Evolutionary conservation across 2,113 vertebrate species (phyloP).

Genomic region (Muscicapa adusta): DNA sequence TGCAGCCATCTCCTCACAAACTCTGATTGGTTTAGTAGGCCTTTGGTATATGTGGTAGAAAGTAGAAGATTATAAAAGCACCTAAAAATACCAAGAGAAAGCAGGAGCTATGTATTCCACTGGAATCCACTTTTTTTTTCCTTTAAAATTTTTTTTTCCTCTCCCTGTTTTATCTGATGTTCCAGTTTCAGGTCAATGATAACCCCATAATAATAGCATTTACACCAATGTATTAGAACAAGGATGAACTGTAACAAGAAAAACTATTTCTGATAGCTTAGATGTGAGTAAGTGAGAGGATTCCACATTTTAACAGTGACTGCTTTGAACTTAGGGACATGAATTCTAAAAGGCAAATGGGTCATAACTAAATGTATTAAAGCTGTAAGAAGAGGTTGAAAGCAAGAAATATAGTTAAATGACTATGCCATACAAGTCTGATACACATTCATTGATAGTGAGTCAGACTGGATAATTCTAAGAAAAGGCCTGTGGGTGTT

Average conservation of each 20-base stretch:
- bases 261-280: not conserved
- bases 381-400: slow-evolving; percentile 7
- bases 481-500: slow-evolving; percentile 1
- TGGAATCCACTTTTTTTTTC: not conserved
- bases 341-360: slow-evolving; percentile 8
- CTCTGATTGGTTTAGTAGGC: not conserved
- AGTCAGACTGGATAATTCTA: not conserved
- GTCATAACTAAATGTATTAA: slow-evolving; percentile 34
- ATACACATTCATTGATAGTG: not conserved
- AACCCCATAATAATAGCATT: not conserved
- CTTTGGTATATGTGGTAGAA: not conserved
- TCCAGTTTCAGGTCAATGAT: not conserved
- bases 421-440: not conserved
- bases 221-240: not conserved
- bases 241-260: not conserved
- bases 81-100: not conserved
- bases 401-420: slow-evolving; percentile 10
- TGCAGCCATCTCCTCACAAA: not conserved
- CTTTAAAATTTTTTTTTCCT: not conserved
- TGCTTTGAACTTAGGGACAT: slow-evolving; percentile 1
- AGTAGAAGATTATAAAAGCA: not conserved
- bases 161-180: not conserved
- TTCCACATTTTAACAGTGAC: not conserved
- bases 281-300: not conserved
- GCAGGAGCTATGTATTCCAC: not conserved